These are phyloP conservation scores for Acrocephalus arundinaceus DNA, from an alignment of 2,113 vertebrate genomes.

Conservation along the genomic window DNA sequence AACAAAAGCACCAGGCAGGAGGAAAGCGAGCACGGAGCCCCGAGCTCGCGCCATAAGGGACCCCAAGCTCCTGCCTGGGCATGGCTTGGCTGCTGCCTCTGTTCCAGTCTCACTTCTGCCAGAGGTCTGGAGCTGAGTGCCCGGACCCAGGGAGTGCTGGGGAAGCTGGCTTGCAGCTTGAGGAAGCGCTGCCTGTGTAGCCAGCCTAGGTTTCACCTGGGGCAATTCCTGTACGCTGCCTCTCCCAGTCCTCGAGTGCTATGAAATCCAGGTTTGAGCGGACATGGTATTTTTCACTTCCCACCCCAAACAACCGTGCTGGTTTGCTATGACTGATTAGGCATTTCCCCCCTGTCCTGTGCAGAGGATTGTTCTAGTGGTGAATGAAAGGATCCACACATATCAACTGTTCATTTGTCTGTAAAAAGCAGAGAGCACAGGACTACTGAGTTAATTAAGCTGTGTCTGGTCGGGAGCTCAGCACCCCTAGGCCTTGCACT, in stretches of 20 bases:
- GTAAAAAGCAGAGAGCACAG: neutral
- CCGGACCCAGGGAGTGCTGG: fast-evolving
- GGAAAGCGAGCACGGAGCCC: fast-evolving
- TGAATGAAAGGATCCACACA: neutral
- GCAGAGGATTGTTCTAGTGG: neutral
- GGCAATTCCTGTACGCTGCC: fast-evolving
- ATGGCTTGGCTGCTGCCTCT: neutral
- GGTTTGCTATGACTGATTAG: neutral
- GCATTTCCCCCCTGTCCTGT: neutral
- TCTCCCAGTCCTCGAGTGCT: fast-evolving
- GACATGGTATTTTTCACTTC: neutral
- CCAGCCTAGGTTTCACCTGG: neutral
- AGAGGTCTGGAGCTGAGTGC: neutral
- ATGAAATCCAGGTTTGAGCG: neutral
- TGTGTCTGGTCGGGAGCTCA: neutral
- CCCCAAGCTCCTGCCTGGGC: neutral
- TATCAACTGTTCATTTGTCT: neutral
- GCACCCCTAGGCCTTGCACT: neutral
- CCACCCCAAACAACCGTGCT: neutral
- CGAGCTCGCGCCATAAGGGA: fast-evolving
- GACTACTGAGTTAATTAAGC: neutral
- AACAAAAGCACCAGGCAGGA: fast-evolving
- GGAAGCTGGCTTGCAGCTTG: neutral
- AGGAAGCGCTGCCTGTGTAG: neutral
- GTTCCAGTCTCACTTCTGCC: neutral